Conservation (phyloP, 2,113 vertebrate genomes). For the Oreochromis tanganicae region DNA sequence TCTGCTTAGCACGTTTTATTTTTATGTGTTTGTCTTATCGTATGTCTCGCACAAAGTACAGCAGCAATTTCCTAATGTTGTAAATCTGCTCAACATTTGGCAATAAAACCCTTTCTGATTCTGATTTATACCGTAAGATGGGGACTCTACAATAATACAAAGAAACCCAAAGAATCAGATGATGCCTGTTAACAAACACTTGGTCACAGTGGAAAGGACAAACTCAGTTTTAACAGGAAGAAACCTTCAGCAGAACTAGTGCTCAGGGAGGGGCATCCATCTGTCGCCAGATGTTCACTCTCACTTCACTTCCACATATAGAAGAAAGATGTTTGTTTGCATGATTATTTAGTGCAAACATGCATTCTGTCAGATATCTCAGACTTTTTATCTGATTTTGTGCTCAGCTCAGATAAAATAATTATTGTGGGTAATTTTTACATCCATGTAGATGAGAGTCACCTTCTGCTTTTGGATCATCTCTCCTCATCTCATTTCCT, state of each 20-base stretch:
- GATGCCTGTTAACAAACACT: not conserved
- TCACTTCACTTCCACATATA: not conserved
- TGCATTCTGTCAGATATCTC: not conserved
- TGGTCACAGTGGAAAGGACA: not conserved
- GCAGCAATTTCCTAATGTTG: not conserved
- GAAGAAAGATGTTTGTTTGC: not conserved
- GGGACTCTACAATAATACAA: not conserved
- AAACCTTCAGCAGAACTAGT: not conserved
- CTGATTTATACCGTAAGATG: not conserved
- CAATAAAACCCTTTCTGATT: not conserved
- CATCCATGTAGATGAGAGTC: not conserved
- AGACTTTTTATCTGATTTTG: not conserved
- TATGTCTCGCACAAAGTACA: not conserved
- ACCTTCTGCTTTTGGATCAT: not conserved
- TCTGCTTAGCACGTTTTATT: not conserved
- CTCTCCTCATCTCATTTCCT: not conserved
- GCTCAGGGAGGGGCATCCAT: not conserved
- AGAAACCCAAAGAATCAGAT: not conserved
- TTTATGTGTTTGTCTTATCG: not conserved
- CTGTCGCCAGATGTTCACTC: not conserved
- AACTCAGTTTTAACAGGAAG: not conserved
- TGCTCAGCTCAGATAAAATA: not conserved
- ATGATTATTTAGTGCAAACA: not conserved
- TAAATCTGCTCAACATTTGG: not conserved
- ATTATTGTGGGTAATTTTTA: not conserved